Evolutionary conservation across 2,888 invertebrate genomes (phyloP), one percentile per base, ranked within the genome.

Genomic region (Zootermopsis nevadensis): DNA sequence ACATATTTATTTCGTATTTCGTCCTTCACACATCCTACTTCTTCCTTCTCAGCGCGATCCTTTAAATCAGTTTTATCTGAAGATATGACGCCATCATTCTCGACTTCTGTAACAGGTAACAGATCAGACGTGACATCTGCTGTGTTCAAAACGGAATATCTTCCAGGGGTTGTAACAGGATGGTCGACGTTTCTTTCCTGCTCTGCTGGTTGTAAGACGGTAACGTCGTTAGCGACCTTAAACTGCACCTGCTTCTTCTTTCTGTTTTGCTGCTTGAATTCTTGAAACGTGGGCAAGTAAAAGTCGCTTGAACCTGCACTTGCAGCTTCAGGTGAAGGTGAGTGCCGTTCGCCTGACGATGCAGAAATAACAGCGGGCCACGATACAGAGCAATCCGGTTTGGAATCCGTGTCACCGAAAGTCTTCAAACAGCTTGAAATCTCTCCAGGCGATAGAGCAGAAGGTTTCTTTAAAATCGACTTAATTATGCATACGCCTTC

Each of bases 251-350:
- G 88, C 84, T 89, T 89, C 87, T 88, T 88, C 84, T 87, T 87
- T 80, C 85, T 60, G 89, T 85, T 89, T 87, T 87, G 80, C 83
- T 74, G 88, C 87, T 87, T 90, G 79, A 91, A 84, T 90, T 90
- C 88, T 89, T 91, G 85, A 80, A 86, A 85, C 90, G 92, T 92
- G 53, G 93, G 93, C 85, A 94, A 89, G 89, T 94, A 94, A 90
- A 94, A 93, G 86, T 93, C 83, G 30, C 19, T 60, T 53, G 81
- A 31, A 85, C 82, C 38, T 48, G 85, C 85, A 38, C 86, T 85
- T 77, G 85, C 86, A 38, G 31, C 55, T 33, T 31, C 33, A 82
- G 81, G 72, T 60, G 80, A 53, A 79, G 79, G 79, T 79, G 55
- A 79, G 31, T 79, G 55, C 3, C 31, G 33, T n/a, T 33, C 92